Evolutionary conservation across 2,113 vertebrate genomes (phyloP).

Genomic region (Rhynchopsitta pachyrhyncha): DNA sequence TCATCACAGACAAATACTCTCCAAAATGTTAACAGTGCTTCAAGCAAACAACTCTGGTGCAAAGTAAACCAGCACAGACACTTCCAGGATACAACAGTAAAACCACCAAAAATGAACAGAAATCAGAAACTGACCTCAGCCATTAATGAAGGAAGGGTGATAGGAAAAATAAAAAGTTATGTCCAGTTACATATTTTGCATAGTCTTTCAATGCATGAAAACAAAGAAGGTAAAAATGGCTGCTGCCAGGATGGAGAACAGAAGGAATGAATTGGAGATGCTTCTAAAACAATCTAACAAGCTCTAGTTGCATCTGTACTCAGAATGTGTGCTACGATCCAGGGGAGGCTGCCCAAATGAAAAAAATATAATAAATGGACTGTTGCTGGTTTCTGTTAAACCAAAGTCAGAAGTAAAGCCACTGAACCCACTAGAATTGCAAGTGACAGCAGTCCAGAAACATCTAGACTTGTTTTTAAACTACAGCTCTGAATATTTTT

Average conservation of each 20-base stretch:
- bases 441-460: not conserved
- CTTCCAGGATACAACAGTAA: slow-evolving; percentile 50
- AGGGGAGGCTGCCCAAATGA: not conserved
- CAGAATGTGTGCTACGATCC: not conserved
- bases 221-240: not conserved
- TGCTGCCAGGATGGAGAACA: not conserved
- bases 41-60: slow-evolving; percentile 66
- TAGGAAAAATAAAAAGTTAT: not conserved
- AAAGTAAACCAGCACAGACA: slow-evolving; percentile 64
- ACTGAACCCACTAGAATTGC: not conserved
- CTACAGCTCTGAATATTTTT: not conserved
- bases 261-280: slow-evolving; percentile 15
- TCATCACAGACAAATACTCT: slow-evolving; percentile 65
- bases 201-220: slow-evolving; percentile 10
- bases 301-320: not conserved
- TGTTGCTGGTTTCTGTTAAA: not conserved
- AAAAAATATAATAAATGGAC: not conserved
- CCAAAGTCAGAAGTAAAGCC: not conserved
- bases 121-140: not conserved
- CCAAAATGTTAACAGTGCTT: slow-evolving; percentile 60
- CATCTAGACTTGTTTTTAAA: not conserved
- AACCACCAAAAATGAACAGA: not conserved
- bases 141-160: not conserved
- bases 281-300: not conserved
- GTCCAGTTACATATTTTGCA: slow-evolving; percentile 13